phyloP scores from a whole-genome alignment of 1,140 invertebrate genomes.

The Drosophila arizonae region DNA sequence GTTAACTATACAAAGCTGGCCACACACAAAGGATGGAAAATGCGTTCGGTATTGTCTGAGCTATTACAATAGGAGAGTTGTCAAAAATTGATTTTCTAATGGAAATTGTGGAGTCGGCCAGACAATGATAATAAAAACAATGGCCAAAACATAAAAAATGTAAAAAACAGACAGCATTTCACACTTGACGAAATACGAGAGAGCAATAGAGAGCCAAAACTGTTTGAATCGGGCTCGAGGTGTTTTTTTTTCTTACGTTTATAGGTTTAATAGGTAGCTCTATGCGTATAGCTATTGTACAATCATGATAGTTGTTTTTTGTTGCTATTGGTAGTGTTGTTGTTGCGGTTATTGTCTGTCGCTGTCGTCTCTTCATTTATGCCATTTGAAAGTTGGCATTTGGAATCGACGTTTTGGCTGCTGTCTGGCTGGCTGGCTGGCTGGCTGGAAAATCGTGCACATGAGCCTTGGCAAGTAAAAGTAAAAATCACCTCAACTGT shows the following conservation, averaged over 20 bases:
- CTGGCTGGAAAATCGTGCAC: conserved; percentile 71
- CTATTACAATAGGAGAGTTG: conserved; percentile 65
- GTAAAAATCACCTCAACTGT: conserved; percentile 71
- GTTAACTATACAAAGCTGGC: conserved; percentile 38
- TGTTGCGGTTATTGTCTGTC: conserved; percentile 26
- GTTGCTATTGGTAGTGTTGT: conserved; percentile 33
- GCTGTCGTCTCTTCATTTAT: conserved; percentile 65
- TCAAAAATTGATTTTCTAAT: conserved; percentile 68
- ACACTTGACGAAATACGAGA: conserved; percentile 52
- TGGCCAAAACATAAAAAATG: conserved; percentile 14
- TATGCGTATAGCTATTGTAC: conserved; percentile 43
- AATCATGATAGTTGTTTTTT: conserved; percentile 40
- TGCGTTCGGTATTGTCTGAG: conserved; percentile 37
- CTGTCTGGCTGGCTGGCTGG: conserved; percentile 18
- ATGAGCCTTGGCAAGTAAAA: conserved; percentile 72
- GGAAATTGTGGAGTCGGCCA: conserved; percentile 36
- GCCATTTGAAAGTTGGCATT: conserved; percentile 73
- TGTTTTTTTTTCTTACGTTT: background rate
- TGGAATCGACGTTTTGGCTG: conserved; percentile 60
- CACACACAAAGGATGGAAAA: conserved; percentile 49
- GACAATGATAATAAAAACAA: conserved; percentile 51
- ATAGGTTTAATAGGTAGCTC: conserved; percentile 52
- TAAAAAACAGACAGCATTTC: conserved; percentile 47
- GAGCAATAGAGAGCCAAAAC: background rate
- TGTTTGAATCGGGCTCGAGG: conserved; percentile 3